A percentile compares a stretch with the other conserved stretches of the same genome.
Evolutionary conservation across 2,888 invertebrate species (phyloP).

Genomic region (Andrena bicolor): DNA sequence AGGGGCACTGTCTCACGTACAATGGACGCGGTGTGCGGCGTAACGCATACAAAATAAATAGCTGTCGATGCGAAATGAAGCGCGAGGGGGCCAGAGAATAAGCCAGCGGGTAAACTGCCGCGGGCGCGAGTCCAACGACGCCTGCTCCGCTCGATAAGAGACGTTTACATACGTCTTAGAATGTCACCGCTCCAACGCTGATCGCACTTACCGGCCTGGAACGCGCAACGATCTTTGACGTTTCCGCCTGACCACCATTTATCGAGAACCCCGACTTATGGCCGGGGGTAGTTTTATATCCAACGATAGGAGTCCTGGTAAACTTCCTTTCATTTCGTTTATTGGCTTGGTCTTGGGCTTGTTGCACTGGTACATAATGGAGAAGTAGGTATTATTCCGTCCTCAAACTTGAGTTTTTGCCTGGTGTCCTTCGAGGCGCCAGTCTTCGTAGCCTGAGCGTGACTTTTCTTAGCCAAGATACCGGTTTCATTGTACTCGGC

Average conservation of each 20-base stretch:
- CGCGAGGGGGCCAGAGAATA: conserved; percentile 36
- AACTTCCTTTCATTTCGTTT: background rate
- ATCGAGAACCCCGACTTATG: conserved; percentile 23
- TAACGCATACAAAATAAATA: conserved; percentile 75
- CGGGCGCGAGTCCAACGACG: conserved; percentile 61
- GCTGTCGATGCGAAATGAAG: conserved; percentile 52
- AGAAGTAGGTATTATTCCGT: background rate
- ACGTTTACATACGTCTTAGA: conserved; percentile 74
- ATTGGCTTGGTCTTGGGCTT: background rate
- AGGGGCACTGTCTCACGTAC: conserved; percentile 78
- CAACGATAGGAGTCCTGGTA: background rate
- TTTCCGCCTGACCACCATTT: conserved; percentile 13
- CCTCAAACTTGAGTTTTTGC: too few relatives aligned
- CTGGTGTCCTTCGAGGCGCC: too few relatives aligned
- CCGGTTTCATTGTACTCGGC: too few relatives aligned
- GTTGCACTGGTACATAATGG: background rate
- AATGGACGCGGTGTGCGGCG: conserved; percentile 73
- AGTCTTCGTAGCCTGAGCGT: too few relatives aligned
- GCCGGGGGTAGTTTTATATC: conserved; percentile 15
- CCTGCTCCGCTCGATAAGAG: conserved; percentile 70
- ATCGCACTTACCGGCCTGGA: conserved; percentile 61
- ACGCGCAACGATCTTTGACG: conserved; percentile 45
- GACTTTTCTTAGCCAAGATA: too few relatives aligned
- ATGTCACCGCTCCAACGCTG: conserved; percentile 65
- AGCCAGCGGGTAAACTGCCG: conserved; percentile 65